Evolutionary conservation across 92 coral and sea anemone genomes (phyloP).

Genomic region (Scolanthus callimorphus): DNA sequence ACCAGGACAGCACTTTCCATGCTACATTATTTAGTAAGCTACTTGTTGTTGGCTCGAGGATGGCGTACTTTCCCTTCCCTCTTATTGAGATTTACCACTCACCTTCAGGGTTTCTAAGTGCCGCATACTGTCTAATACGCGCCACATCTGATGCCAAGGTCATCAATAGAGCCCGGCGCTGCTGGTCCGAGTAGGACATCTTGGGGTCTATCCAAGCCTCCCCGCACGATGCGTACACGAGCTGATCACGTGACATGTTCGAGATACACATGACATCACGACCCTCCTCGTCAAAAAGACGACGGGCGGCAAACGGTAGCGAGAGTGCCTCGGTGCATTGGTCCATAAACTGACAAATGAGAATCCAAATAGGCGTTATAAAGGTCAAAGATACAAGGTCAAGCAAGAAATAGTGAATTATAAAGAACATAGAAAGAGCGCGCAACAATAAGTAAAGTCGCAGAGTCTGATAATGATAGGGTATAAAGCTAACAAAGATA

Average conservation of each 20-base stretch:
- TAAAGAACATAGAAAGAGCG: no score
- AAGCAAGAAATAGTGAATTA: no score
- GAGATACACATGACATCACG: slow-evolving; percentile 60
- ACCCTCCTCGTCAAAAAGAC: slow-evolving; percentile 73
- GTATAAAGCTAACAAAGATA: no score
- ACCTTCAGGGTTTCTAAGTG: slow-evolving; percentile 84
- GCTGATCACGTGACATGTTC: slow-evolving; percentile 73
- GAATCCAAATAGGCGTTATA: no score
- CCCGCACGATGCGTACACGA: slow-evolving; percentile 86
- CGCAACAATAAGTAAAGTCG: no score
- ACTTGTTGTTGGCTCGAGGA: no score
- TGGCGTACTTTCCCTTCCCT: no score
- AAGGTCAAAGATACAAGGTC: no score
- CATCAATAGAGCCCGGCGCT: slow-evolving; percentile 75
- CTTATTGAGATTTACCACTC: slow-evolving; percentile 45
- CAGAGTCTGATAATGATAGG: no score
- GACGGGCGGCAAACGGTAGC: slow-evolving; percentile 89
- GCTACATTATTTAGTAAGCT: no score
- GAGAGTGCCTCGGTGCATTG: slow-evolving; percentile 88
- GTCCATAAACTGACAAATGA: slow-evolving; percentile 68
- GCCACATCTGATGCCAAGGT: slow-evolving; percentile 90
- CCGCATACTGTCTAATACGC: slow-evolving; percentile 75
- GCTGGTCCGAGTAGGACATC: slow-evolving; percentile 88
- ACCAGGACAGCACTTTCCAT: no score
- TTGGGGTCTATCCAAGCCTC: slow-evolving; percentile 93